A percentile compares a stretch with the other conserved stretches of the same genome.
phyloP scores from a whole-genome alignment of 2,888 invertebrate genomes.

The Deroplatys truncata region DNA sequence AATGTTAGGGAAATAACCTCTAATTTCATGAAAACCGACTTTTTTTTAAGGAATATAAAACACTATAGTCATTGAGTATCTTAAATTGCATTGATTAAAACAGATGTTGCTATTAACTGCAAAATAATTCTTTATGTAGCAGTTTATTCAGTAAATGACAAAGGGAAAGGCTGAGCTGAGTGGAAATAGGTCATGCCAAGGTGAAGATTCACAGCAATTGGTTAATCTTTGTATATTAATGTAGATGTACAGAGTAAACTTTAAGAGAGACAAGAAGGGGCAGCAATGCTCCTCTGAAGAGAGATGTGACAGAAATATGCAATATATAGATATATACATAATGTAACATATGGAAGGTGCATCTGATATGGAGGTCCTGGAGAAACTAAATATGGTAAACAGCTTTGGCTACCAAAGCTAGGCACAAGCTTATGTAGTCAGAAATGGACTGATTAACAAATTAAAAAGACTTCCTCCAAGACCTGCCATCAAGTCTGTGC shows the following conservation, averaged over 20 bases:
- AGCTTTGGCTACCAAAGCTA: not conserved
- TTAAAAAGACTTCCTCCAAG: slow-evolving; percentile 5
- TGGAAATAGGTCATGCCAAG: not conserved
- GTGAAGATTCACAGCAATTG: not conserved
- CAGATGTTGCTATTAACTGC: not conserved
- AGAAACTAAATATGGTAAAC: not conserved
- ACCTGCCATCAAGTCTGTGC: not conserved
- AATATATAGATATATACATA: not conserved
- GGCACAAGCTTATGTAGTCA: not conserved
- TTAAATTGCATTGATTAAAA: not conserved
- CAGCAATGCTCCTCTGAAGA: not conserved
- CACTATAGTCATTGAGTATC: not conserved
- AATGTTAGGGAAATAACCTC: slow-evolving; percentile 11
- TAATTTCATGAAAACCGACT: not conserved
- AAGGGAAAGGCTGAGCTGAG: not conserved
- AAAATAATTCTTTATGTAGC: not conserved
- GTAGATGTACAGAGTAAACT: slow-evolving; percentile 5
- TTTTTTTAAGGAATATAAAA: not conserved
- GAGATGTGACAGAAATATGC: not conserved
- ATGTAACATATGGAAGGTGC: not conserved
- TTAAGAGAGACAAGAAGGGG: not conserved
- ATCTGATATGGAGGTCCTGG: not conserved
- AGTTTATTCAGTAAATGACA: not conserved
- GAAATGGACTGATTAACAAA: not conserved
- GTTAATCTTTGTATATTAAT: slow-evolving; percentile 5